Evolutionary conservation across 2,797 vertebrate genomes (phyloP).

Genomic region (Brachymystax lenok): DNA sequence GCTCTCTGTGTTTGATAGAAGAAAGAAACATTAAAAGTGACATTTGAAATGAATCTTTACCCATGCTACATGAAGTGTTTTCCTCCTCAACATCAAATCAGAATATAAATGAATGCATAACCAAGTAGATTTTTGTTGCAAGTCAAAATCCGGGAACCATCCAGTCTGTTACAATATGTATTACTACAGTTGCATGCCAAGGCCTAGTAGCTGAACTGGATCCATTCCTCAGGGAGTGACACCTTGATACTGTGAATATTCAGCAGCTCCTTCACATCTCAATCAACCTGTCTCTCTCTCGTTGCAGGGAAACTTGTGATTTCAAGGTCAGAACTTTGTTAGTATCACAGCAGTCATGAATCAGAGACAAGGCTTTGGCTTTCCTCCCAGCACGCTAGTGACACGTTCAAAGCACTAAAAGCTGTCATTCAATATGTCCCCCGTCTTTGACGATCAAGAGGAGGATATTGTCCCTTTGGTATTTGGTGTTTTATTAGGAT

Average conservation of each 20-base stretch:
- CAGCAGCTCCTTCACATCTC: conserved; percentile 19
- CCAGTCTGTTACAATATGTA: no score
- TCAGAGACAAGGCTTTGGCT: conserved; percentile 45
- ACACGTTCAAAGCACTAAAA: conserved; percentile 54
- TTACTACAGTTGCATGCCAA: not conserved
- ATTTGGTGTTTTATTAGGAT: no score
- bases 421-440: conserved; percentile 57
- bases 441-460: conserved; percentile 41
- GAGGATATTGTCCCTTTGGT: conserved; percentile 40
- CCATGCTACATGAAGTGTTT: not conserved
- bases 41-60: not conserved
- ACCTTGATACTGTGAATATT: conserved; percentile 37
- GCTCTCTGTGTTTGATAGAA: not conserved
- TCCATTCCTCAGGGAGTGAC: conserved; percentile 34
- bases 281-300: conserved; percentile 23
- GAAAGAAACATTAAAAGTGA: conserved; percentile 6
- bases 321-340: conserved; percentile 51
- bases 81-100: not conserved
- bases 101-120: not conserved
- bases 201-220: conserved; percentile 27
- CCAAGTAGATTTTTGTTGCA: not conserved
- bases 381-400: conserved; percentile 44
- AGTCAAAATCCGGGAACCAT: no score
- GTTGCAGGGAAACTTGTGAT: conserved; percentile 23
- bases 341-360: conserved; percentile 36